Conservation (phyloP, 2,113 vertebrate genomes). For the Protobothrops mucrosquamatus region DNA sequence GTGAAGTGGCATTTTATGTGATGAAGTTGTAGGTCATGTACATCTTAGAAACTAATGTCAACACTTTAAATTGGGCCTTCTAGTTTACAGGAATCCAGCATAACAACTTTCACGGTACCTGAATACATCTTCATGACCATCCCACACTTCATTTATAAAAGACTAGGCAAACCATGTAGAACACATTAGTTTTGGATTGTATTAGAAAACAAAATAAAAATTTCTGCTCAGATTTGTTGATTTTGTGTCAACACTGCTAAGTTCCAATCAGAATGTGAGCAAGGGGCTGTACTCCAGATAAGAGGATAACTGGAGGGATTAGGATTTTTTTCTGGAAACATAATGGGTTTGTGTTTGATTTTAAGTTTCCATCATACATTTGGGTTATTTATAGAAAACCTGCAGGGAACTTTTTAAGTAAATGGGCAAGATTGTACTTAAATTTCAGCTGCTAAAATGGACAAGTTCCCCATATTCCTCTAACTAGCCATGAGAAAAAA, state of each 20-base stretch:
- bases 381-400: not conserved
- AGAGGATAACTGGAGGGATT: not conserved
- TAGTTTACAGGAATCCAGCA: not conserved
- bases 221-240: not conserved
- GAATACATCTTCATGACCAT: not conserved
- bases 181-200: not conserved
- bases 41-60: not conserved
- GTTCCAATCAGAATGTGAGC: not conserved
- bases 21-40: not conserved
- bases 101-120: not conserved
- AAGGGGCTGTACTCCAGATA: not conserved
- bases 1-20: not conserved
- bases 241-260: not conserved
- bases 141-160: not conserved
- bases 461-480: not conserved
- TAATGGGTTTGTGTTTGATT: not conserved
- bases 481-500: not conserved
- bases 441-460: not conserved
- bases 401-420: not conserved
- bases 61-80: not conserved
- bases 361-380: not conserved
- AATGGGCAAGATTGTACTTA: not conserved
- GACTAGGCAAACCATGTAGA: not conserved
- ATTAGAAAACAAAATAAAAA: not conserved
- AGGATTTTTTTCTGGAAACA: not conserved